Evolutionary conservation across 2,888 invertebrate species (phyloP), one percentile per base, ranked within the genome.

Genomic region (Chaitophorus viminalis): DNA sequence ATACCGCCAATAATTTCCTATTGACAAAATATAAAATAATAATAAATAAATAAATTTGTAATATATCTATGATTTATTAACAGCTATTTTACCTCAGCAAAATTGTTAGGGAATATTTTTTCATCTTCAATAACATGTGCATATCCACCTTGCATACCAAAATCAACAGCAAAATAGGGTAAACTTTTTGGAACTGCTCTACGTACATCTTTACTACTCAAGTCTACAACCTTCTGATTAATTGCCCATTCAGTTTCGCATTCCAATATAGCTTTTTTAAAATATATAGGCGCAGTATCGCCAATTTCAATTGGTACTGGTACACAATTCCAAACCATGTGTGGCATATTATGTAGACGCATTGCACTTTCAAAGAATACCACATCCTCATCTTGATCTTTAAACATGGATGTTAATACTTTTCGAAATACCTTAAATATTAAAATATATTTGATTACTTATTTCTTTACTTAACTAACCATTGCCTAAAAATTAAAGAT

Each of bases 121-220:
- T 97, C 96, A 91, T 99, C 97, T 92, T 99, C 99, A 90, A 99
- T 97, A 0, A 99, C 96, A 92, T 99, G 99, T 78, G 98, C 99
- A 92, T 95, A 99, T 1, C 99, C 99, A 83, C 95, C 94, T 75
- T 96, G 94, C 92, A 95, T 94, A 31, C 97, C 98, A 93, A 99
- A 99, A 91, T 97, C 95, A 0, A 99, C 96, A 92, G 95, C 94
- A 92, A 99, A 98, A 91, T 99, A 99, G 0, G 99, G 96, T 89
- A 99, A 93, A 0, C 97, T 98, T 92, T 96, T 97, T 0, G 99
- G 99, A 89, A 99, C 92, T 25, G 96, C 94, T 91, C 94, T 94
- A 74, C 97, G 93, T 36, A 99, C 93, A 91, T 95, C 94, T 91
- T 95, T 95, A 0, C 93, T 91, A 17, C 92, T 92, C 8, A 97